Base-by-base conservation (phyloP, 2,888 invertebrate genomes). In the Leptinotarsa rubiginosa region DNA sequence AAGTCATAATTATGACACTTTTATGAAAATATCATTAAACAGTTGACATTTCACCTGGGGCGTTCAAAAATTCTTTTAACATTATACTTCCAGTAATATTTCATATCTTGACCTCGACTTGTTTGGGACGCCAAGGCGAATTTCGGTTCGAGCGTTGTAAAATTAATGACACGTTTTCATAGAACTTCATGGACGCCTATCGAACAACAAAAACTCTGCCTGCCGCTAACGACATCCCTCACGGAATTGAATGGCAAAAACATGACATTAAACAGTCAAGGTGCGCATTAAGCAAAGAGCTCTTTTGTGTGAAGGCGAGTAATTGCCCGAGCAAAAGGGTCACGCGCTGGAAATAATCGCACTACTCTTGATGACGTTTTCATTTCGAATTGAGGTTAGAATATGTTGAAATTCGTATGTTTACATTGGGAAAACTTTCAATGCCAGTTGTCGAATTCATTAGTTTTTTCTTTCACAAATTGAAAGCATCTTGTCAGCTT, bases 181-280 rank as follows among this genome's bases (percentile, higher is more conserved):
- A 65, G 20, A 47, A 18, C 65, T 49, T 41, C 41, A 41, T 41
- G 41, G 41, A 41, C 41, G 41, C 22, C 20, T 65, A 65, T 41
- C 49, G 47, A 22, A 41, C 66, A 67, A 67, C 50, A 67, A 67
- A 67, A 67, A 50, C 47, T 66, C 22, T 41, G 47, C 41, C 68
- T 64, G 31, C 59, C 68, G 22, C 68, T 62, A 68, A 72, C 72
- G 72, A 50, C 52, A 49, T 22, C 50, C 47, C 50, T 67, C 72
- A 71, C 52, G 65, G 72, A 75, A 75, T 64, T 71, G 71, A 74
- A 72, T 62, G 47, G 69, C 69, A 73, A 74, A 75, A 72, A 75
- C 72, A 69, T 54, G 50, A 25, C 72, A 65, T 66, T 65, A 72
- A 65, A 59, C 65, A 75, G 69, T 59, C 69, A 66, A 72, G 75